phyloP scores from a whole-genome alignment of 2,797 vertebrate species.

The Otolemur crassicaudatus region DNA sequence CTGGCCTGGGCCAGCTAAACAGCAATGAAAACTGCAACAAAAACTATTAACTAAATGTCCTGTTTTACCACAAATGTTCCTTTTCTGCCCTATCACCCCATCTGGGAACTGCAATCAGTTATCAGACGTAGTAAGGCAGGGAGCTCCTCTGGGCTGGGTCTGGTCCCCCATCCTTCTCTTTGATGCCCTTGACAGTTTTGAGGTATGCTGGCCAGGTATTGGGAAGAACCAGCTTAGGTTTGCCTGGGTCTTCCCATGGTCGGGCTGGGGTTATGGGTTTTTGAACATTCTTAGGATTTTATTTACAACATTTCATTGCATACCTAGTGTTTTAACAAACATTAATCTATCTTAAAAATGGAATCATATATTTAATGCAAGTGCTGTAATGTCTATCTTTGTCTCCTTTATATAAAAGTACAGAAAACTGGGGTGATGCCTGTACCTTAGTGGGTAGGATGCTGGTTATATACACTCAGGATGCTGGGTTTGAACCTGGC shows the following conservation, averaged over 20 bases:
- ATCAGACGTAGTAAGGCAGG: rapidly evolving
- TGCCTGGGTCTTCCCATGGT: background rate
- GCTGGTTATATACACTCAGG: too few species aligned
- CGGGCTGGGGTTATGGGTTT: background rate
- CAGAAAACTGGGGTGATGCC: too few species aligned
- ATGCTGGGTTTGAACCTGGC: too few species aligned
- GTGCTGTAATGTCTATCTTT: background rate
- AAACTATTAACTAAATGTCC: rapidly evolving
- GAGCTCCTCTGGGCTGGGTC: background rate
- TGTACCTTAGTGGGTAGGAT: too few species aligned
- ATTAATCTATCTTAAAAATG: background rate
- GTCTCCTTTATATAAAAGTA: background rate
- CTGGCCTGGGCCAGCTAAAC: too few species aligned
- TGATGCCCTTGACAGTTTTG: background rate
- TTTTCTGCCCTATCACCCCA: background rate
- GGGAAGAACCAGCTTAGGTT: background rate
- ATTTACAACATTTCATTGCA: background rate
- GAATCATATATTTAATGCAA: background rate
- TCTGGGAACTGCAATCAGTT: background rate
- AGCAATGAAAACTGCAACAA: too few species aligned
- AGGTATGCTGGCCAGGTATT: background rate
- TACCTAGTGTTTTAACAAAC: background rate
- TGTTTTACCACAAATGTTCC: rapidly evolving
- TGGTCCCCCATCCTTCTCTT: background rate
- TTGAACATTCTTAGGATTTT: background rate